Base-by-base conservation (phyloP, 2,797 vertebrate species). In the Halcyon chelicuti region DNA sequence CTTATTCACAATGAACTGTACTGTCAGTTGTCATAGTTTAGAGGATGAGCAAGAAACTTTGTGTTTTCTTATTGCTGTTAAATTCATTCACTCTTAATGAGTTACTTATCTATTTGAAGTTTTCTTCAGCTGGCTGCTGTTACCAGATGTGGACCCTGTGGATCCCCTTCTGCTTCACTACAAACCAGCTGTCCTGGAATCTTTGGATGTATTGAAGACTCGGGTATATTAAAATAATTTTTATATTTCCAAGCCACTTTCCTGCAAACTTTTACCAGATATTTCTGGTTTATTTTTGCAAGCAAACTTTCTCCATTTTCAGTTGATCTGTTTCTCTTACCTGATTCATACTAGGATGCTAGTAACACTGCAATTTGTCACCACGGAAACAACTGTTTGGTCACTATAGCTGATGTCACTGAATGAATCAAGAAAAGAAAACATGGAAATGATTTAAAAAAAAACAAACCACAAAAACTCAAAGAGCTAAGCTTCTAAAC, bases 281-380 rank as follows among this genome's bases (percentile, higher is more conserved):
- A 57, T 68, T 91, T 90, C 42, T 60, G 7, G 7, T 11, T 81
- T 78, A n/a, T 57, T 91, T 94, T 63, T 86, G 23, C 35, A 92
- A 57, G 57, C 1, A 91, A 70, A 74, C 63, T 74, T 88, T 67
- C 47, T 86, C 55, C 71, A 63, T 60, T 93, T 86, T 81, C 14
- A 76, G 39, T 52, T 42, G 66, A 63, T 80, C 49, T 86, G 35
- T 54, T 87, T 88, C 83, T 62, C 63, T 84, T 86, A 94, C 79
- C 62, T 76, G 88, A 93, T 83, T 96, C 78, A 86, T 61, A 79
- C 40, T 65, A 79, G 52, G 51, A 63, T 84, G 46, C 22, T 80
- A 84, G 22, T 54, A 95, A 83, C 51, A 60, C 70, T 88, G 62
- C 66, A 88, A 75, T 90, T 88, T 96, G 65, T 95, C 87, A 81